Evolutionary conservation across 2,888 invertebrate species (phyloP).

Genomic region (Lithosia quadra): DNA sequence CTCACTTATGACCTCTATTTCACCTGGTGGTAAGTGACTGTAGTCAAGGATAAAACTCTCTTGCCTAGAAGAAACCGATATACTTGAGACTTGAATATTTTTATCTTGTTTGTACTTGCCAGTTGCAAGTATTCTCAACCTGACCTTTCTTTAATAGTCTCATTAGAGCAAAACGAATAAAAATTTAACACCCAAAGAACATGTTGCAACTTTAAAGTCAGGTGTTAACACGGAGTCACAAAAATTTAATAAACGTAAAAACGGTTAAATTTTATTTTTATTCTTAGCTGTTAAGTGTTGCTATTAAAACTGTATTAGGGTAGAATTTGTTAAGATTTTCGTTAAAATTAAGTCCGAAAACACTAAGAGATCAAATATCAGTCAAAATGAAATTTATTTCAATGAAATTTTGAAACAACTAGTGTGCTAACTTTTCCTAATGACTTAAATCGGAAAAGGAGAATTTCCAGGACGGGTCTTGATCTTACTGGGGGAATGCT

Average conservation of each 20-base stretch:
- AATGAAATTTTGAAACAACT: too few relatives aligned
- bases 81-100: too few relatives aligned
- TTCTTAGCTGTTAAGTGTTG: slow-evolving; percentile 9
- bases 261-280: not conserved
- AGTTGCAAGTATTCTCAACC: not conserved
- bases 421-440: too few relatives aligned
- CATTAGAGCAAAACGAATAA: slow-evolving; percentile 30
- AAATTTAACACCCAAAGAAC: slow-evolving; percentile 24
- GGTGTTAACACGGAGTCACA: slow-evolving; percentile 7
- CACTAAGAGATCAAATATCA: too few relatives aligned
- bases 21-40: too few relatives aligned
- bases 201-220: slow-evolving; percentile 23
- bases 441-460: too few relatives aligned
- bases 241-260: slow-evolving; percentile 9
- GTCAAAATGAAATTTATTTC: too few relatives aligned
- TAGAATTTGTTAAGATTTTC: not conserved
- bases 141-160: not conserved
- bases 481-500: too few relatives aligned
- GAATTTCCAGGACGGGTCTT: too few relatives aligned
- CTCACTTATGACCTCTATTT: too few relatives aligned
- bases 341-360: not conserved
- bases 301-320: not conserved
- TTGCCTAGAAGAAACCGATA: too few relatives aligned
- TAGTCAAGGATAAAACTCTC: too few relatives aligned
- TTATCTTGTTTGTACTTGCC: not conserved